These are phyloP conservation scores for Vannuccia rotundouncinata DNA, from an alignment of 2,888 invertebrate species.

Conservation along the genomic window DNA sequence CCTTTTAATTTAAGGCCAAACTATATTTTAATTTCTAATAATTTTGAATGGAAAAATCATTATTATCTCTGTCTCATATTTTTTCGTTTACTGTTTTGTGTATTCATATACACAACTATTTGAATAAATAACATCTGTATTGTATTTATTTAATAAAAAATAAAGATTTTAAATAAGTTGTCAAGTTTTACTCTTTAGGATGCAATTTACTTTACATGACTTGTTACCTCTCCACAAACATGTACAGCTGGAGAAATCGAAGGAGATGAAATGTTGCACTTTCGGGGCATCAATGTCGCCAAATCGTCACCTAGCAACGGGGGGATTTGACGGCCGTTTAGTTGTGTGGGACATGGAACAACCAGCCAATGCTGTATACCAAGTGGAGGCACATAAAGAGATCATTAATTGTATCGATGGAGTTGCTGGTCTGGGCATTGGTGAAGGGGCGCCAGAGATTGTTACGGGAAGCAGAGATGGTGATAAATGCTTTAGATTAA, in stretches of 20 bases:
- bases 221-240: too few relatives aligned
- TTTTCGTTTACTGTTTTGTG: slow-evolving; percentile 6
- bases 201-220: too few relatives aligned
- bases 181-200: too few relatives aligned
- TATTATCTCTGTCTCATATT: too few relatives aligned
- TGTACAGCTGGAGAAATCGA: slow-evolving; percentile 67
- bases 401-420: slow-evolving; percentile 87
- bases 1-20: background rate
- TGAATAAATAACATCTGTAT: background rate
- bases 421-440: slow-evolving; percentile 71
- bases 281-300: slow-evolving; percentile 79
- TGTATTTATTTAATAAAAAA: background rate
- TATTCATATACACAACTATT: slow-evolving; percentile 33
- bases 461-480: slow-evolving; percentile 89
- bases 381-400: slow-evolving; percentile 70
- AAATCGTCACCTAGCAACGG: slow-evolving; percentile 72
- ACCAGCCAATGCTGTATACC: slow-evolving; percentile 59
- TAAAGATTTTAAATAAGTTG: too few relatives aligned
- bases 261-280: slow-evolving; percentile 81
- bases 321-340: slow-evolving; percentile 77
- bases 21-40: background rate
- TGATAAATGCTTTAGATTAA: slow-evolving; percentile 46
- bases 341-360: slow-evolving; percentile 65
- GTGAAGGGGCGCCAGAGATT: slow-evolving; percentile 87
- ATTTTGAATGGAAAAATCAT: too few relatives aligned